Percentiles rank a stretch among this genome's conserved stretches.
Conservation (phyloP, 2,113 vertebrate species). For the Coptodon bakossiorum region DNA sequence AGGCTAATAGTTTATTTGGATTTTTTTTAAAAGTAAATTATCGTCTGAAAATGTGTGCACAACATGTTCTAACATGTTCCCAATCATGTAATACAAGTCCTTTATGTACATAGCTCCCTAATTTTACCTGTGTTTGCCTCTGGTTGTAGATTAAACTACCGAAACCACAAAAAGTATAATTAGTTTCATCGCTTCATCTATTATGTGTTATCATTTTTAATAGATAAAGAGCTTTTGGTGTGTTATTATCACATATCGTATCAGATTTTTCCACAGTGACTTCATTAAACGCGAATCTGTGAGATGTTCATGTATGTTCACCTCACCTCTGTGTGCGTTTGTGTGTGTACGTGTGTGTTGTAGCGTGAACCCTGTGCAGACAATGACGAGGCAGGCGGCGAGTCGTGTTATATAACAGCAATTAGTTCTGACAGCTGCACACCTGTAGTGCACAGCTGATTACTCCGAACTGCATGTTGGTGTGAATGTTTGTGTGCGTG, state of each 20-base stretch:
- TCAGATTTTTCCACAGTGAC: neutral
- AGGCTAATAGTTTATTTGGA: neutral
- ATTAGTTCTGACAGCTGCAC: neutral
- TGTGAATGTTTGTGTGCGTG: neutral
- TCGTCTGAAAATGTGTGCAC: neutral
- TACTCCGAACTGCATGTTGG: neutral
- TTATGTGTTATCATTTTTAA: neutral
- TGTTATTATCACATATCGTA: neutral
- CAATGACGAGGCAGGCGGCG: neutral
- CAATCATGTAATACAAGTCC: neutral
- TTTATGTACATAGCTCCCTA: neutral
- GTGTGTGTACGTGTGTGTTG: neutral
- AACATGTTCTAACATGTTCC: neutral
- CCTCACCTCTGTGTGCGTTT: neutral
- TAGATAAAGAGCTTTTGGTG: neutral
- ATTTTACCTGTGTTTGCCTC: neutral
- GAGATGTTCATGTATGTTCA: neutral
- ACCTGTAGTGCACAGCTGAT: conserved; percentile 11
- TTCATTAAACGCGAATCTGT: neutral
- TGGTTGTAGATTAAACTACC: fast-evolving
- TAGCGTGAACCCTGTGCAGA: neutral
- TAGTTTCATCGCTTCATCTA: neutral
- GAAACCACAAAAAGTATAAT: neutral
- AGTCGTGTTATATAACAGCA: conserved; percentile 16
- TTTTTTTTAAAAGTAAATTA: fast-evolving